phyloP scores from a whole-genome alignment of 2,113 vertebrate genomes.

The Calidris pugnax region DNA sequence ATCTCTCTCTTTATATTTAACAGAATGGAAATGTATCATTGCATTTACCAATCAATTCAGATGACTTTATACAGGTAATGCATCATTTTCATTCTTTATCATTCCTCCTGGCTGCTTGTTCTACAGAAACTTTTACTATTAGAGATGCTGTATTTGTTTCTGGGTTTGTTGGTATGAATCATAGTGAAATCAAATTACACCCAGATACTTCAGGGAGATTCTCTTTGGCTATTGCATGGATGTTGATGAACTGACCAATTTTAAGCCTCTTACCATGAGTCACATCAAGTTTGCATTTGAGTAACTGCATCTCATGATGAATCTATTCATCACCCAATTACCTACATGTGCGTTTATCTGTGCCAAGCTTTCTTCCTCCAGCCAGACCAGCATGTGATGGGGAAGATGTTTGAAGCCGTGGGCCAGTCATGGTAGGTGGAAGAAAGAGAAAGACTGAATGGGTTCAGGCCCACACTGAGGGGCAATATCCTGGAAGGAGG shows the following conservation, averaged over 20 bases:
- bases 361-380: neutral
- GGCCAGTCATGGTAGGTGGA: too few relatives aligned
- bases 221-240: neutral
- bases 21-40: neutral
- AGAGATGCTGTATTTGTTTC: neutral
- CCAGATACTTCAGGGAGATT: neutral
- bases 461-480: neutral
- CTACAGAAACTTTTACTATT: neutral
- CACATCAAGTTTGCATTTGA: neutral
- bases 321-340: neutral
- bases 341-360: neutral
- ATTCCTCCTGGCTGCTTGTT: neutral
- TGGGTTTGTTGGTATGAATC: neutral
- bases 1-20: neutral
- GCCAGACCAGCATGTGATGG: neutral
- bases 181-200: neutral
- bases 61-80: neutral
- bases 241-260: neutral
- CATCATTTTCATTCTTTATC: neutral
- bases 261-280: neutral
- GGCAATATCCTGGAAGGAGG: neutral
- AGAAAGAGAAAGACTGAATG: neutral
- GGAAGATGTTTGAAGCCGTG: neutral
- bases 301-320: neutral
- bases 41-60: neutral